Percentiles rank a stretch among this genome's conserved stretches.
phyloP scores from a whole-genome alignment of 2,888 invertebrate genomes.

The Tipula lateralis region DNA sequence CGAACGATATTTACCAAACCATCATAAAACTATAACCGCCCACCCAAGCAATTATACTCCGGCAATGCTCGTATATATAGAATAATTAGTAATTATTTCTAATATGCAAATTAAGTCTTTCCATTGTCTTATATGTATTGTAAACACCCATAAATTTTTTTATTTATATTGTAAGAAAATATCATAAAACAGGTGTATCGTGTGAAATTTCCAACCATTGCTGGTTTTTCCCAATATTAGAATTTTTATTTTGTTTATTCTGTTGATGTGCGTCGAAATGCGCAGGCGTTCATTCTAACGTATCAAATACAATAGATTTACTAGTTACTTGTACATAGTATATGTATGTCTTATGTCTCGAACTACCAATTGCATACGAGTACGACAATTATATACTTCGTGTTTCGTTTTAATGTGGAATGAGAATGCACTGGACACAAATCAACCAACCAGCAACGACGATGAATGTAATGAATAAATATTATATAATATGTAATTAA shows the following conservation, averaged over 20 bases:
- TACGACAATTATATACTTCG: neutral
- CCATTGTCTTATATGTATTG: neutral
- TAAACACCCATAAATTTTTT: slow-evolving; percentile 19
- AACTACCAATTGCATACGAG: slow-evolving; percentile 2
- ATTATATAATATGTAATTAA: neutral
- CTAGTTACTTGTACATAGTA: neutral
- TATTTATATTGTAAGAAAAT: neutral
- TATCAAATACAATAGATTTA: neutral
- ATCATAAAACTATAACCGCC: neutral
- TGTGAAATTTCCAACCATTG: neutral
- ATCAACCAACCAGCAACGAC: neutral
- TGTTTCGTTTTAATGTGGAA: neutral
- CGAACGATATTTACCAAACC: neutral
- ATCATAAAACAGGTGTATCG: slow-evolving; percentile 19
- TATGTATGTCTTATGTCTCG: neutral
- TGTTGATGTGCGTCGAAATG: neutral
- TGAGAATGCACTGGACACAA: neutral
- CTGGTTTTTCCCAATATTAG: neutral
- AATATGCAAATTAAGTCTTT: neutral
- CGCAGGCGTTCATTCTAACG: neutral
- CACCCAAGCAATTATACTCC: neutral
- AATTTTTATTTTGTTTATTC: neutral
- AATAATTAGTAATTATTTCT: slow-evolving; percentile 3
- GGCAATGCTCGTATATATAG: neutral
- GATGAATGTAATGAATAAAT: neutral